Base-by-base conservation (phyloP, 2,113 vertebrate genomes). In the Calidris pygmaea region DNA sequence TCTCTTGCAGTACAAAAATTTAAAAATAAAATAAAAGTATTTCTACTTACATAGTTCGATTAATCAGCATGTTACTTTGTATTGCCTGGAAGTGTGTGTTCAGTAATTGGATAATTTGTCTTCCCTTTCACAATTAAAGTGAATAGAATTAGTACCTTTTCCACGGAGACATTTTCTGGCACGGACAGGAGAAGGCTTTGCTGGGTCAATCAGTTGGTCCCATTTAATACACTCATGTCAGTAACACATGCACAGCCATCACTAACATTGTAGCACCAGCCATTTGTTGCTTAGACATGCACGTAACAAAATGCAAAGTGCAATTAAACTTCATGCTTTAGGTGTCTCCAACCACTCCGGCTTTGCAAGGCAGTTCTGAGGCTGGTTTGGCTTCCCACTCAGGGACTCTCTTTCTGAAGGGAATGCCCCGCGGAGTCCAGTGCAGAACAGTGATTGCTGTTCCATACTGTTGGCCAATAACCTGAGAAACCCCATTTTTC, bases 41-140 rank as follows among this genome's bases (percentile, higher is more conserved):
- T 87, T 95, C 66, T 97, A 52, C 43, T 37, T 34, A 34, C 19
- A 88, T 48, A 95, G 83, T 91, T 96, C 93, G 85, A 97, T 98
- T 97, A 97, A 97, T 98, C 94, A 98, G 92, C 77, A 95, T 87
- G 89, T 96, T 97, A 93, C 85, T 97, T 88, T 82, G 74, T 93
- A 96, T 91, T 91, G 97, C 95, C 96, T 95, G 41, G 50, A 97
- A 97, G 94, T 67, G 53, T 89, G 85, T 82, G 92, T 89, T 93
- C 93, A 94, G 95, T 97, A 98, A 98, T 97, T 97, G 96, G 92
- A 92, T 96, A 97, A 98, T 98, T 97, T 95, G 87, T 98, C 98
- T 98, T 97, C 86, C 71, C 78, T 96, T 97, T 94, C 89, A 96
- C 92, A 97, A 84, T 91, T 90, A 95, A 71, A 95, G 81, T 67